Evolutionary conservation across 2,113 vertebrate species (phyloP).

Genomic region (Mola mola): DNA sequence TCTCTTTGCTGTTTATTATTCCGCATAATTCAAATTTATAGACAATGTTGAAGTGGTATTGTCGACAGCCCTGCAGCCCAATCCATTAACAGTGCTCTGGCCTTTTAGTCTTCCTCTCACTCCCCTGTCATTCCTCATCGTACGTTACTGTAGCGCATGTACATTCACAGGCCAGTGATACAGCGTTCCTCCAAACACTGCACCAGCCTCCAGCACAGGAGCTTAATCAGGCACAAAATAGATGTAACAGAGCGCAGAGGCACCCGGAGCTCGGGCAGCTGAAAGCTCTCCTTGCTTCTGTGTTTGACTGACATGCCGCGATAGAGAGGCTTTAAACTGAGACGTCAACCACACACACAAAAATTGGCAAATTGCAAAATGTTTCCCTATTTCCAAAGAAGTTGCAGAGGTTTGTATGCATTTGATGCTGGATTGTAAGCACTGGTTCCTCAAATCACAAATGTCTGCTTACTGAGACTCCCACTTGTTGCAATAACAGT

Average conservation of each 20-base stretch:
- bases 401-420: conserved; percentile 5
- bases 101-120: not conserved
- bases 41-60: conserved; percentile 27
- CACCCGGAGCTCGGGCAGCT: conserved; percentile 40
- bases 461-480: not conserved
- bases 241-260: conserved; percentile 64
- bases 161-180: conserved; percentile 67
- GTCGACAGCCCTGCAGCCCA: conserved; percentile 37
- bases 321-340: conserved; percentile 47
- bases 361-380: conserved; percentile 11
- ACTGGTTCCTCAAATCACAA: not conserved
- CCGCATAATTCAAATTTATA: conserved; percentile 25
- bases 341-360: conserved; percentile 24
- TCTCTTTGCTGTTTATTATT: conserved; percentile 17
- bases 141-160: conserved; percentile 52
- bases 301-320: conserved; percentile 50
- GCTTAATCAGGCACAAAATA: conserved; percentile 75
- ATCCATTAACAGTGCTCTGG: conserved; percentile 28
- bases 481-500: conserved; percentile 3
- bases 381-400: not conserved
- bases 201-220: conserved; percentile 59
- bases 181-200: conserved; percentile 57
- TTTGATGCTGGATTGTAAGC: not conserved
- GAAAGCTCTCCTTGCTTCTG: conserved; percentile 33
- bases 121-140: conserved; percentile 46